These are phyloP conservation scores for Geothlypis trichas DNA, from an alignment of 2,113 vertebrate species.

Conservation along the genomic window DNA sequence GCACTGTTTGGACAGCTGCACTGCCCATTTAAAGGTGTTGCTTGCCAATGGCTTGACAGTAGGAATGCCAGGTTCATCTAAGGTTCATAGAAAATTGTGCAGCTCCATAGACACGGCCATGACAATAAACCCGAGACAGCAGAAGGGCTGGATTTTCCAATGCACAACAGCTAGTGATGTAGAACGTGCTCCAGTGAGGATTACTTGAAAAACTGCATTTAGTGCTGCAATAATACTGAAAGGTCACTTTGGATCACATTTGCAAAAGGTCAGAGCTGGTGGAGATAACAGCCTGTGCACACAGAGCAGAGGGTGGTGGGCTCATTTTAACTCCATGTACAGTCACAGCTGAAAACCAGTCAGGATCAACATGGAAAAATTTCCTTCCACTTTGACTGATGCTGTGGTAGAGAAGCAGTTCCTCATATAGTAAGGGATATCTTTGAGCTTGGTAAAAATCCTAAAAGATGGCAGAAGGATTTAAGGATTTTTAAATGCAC, in stretches of 20 bases:
- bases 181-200: slow-evolving; percentile 34
- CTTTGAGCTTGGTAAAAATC: neutral
- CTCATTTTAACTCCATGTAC: neutral
- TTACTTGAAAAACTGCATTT: slow-evolving; percentile 47
- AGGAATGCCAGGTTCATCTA: neutral
- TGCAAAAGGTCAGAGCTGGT: slow-evolving; percentile 57
- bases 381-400: neutral
- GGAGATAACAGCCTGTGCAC: slow-evolving; percentile 25
- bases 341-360: neutral
- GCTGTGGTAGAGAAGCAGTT: neutral
- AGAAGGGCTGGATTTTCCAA: neutral
- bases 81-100: neutral
- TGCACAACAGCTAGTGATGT: slow-evolving; percentile 1
- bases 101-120: slow-evolving; percentile 3
- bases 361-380: neutral
- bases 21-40: slow-evolving; percentile 63
- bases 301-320: neutral
- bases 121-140: neutral
- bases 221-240: slow-evolving; percentile 54
- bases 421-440: neutral
- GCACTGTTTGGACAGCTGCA: slow-evolving; percentile 83
- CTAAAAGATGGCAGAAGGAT: neutral
- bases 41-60: slow-evolving; percentile 41
- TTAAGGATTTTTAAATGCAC: neutral
- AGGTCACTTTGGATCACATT: slow-evolving; percentile 58